phyloP scores from a whole-genome alignment of 2,888 invertebrate species.

The Ctenicera cuprea region DNA sequence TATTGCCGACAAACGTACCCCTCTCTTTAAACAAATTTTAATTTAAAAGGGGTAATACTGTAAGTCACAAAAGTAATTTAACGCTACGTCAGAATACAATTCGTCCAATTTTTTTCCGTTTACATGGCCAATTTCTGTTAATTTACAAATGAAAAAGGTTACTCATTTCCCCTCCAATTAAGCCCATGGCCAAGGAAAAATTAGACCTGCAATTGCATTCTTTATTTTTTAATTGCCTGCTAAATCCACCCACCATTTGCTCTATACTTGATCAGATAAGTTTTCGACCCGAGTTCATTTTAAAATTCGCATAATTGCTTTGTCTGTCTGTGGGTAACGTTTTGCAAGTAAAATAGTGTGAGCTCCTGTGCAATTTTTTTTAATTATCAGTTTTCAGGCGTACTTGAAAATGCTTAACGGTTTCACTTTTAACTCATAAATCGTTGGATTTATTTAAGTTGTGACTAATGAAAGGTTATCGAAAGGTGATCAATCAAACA shows the following conservation, averaged over 20 bases:
- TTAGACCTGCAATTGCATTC: conserved; percentile 13
- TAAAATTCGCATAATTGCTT: background rate
- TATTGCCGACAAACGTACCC: no score
- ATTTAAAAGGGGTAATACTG: no score
- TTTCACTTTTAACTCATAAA: background rate
- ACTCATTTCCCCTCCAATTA: conserved; percentile 9
- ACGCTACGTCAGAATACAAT: background rate
- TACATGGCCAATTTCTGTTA: background rate
- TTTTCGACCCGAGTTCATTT: background rate
- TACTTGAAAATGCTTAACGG: background rate
- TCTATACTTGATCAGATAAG: background rate
- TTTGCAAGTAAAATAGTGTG: conserved; percentile 30
- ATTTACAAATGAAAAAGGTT: conserved; percentile 10
- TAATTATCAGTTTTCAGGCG: background rate
- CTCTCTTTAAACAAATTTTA: no score
- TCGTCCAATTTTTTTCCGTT: background rate
- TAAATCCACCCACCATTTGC: conserved; percentile 7
- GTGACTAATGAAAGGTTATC: background rate
- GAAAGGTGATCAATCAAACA: background rate
- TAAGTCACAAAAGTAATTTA: background rate
- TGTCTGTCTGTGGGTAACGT: background rate
- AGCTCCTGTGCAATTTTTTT: conserved; percentile 8
- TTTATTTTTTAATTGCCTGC: conserved; percentile 12
- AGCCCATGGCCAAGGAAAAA: conserved; percentile 22
- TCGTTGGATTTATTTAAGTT: background rate